Base-by-base conservation (phyloP, 2,797 vertebrate species). In the Pseudochirops corinnae region DNA sequence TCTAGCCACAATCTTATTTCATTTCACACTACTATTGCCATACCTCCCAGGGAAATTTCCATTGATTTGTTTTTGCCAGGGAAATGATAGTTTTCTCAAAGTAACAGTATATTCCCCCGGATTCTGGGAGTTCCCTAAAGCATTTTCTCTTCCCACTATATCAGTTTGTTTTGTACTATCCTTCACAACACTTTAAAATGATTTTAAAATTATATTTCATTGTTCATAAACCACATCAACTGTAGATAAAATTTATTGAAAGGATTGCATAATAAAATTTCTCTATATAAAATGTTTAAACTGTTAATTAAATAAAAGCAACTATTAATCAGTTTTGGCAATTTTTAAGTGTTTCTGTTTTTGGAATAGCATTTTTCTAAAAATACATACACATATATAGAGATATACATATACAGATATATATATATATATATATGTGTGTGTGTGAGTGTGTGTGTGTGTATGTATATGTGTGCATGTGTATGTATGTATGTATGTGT, bases 11-110 rank as follows among this genome's bases (percentile, higher is more conserved):
- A 28, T 93, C 52, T 93, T 58, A 11, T 0, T 90, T 93, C 53
- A 56, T 50, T 53, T 31, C n/a, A 1, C 7, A 56, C 29, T 11
- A 56, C 0, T 28, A 55, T 21, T 92, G 82, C 13, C 24, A 5
- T 33, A 14, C 26, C 50, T 91, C 58, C 13, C 62, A 94, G 58
- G 87, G 53, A 33, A 93, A 2, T 91, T 90, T 67, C 56, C 87
- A 55, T 53, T 55, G 28, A 94, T 39, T 93, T 95, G 29, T 92
- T 94, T 95, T 56, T 56, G 6, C 52, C 28, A 82, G 11, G 7
- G 67, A 95, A 96, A 97, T 95, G 12, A 10, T 52, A 93, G 28
- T 94, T 95, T 94, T 95, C n/a, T 92, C 12, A 90, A 94, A 95
- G 21, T 58, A 95, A 18, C 1, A 62, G 58, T 46, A 57, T 21